A percentile compares a stretch with the other conserved stretches of the same genome.
These are phyloP conservation scores for Electrona antarctica DNA, from an alignment of 2,113 vertebrate species.

Conservation along the genomic window DNA sequence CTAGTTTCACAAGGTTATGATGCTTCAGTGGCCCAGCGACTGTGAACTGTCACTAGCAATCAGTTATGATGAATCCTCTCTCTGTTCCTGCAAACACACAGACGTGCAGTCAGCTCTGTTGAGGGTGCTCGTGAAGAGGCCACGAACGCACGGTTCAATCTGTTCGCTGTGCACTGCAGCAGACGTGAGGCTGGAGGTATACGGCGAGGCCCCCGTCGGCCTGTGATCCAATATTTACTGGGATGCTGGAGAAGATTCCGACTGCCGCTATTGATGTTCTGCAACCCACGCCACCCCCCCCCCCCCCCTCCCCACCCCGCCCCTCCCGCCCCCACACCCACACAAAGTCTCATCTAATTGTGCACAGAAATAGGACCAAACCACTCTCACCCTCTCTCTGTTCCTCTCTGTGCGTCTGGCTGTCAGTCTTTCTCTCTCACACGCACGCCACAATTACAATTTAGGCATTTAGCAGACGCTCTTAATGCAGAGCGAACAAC, in stretches of 20 bases:
- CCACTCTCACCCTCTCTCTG: conserved; percentile 6
- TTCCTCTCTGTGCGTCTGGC: conserved; percentile 19
- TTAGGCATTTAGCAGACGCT: no score
- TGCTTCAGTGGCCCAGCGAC: conserved; percentile 73
- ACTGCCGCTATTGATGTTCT: conserved; percentile 60
- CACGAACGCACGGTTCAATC: conserved; percentile 37
- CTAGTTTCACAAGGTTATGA: conserved; percentile 76
- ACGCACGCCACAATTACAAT: no score
- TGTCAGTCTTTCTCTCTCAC: no score
- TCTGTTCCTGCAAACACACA: conserved; percentile 61
- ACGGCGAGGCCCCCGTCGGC: conserved; percentile 43
- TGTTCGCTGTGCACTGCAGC: conserved; percentile 48
- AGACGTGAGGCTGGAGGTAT: conserved; percentile 41
- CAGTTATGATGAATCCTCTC: conserved; percentile 70
- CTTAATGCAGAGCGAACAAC: no score
- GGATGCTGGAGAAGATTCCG: conserved; percentile 48
- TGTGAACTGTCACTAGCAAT: conserved; percentile 78
- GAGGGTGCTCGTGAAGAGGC: conserved; percentile 56
- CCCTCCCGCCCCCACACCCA: neutral
- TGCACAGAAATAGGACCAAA: neutral
- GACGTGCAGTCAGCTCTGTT: conserved; percentile 63
- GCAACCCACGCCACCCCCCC: conserved; percentile 3
- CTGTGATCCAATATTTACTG: conserved; percentile 74
- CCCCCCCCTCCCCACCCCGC: conserved; percentile 39
- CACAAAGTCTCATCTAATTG: neutral